Percentiles rank a stretch among this genome's conserved stretches.
Evolutionary conservation across 2,113 vertebrate species (phyloP).

Genomic region (Hippoglossus stenolepis): DNA sequence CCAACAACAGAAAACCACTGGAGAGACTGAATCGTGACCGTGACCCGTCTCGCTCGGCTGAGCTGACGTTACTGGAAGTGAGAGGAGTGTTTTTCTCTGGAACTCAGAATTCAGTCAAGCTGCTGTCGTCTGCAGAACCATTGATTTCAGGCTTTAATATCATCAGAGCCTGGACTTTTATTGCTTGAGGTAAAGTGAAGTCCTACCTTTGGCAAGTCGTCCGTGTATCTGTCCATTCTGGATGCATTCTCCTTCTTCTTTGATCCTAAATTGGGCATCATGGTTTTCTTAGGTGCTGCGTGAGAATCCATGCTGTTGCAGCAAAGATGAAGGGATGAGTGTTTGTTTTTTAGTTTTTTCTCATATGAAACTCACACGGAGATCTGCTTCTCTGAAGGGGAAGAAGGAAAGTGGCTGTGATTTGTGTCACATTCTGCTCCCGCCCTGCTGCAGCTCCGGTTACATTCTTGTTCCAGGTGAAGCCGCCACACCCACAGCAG

Average conservation of each 20-base stretch:
- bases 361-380: neutral
- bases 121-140: neutral
- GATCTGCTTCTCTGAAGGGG: neutral
- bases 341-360: too few species aligned
- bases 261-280: conserved; percentile 55
- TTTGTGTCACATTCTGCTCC: conserved; percentile 19
- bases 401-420: neutral
- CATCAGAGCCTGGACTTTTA: neutral
- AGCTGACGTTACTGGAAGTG: conserved; percentile 2
- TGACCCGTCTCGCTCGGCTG: neutral
- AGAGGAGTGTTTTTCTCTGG: conserved; percentile 11
- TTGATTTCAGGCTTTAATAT: neutral
- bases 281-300: neutral
- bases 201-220: conserved; percentile 71
- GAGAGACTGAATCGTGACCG: too few species aligned
- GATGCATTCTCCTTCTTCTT: conserved; percentile 57
- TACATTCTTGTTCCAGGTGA: conserved; percentile 29
- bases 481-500: conserved; percentile 39
- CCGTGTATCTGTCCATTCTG: conserved; percentile 36
- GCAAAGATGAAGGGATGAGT: too few species aligned
- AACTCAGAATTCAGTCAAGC: neutral
- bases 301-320: conserved; percentile 2
- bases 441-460: conserved; percentile 27
- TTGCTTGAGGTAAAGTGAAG: neutral
- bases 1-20: neutral